Base-by-base conservation (phyloP, 2,797 vertebrate species). In the Urophycis tenuis region DNA sequence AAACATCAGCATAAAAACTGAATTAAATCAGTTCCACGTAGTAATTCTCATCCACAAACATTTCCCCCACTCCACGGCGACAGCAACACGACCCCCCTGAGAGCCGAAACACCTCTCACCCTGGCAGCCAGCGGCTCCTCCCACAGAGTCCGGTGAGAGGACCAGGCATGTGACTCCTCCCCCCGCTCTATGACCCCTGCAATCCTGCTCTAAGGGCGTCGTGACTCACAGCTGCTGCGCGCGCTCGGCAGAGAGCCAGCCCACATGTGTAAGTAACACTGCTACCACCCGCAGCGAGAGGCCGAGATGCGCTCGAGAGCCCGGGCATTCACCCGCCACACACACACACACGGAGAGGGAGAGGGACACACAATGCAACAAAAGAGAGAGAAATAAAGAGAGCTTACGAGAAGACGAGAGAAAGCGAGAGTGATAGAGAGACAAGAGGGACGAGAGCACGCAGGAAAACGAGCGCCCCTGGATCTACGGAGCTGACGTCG, bases 181-280 rank as follows among this genome's bases (percentile, higher is more conserved):
- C n/a, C n/a, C n/a, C n/a, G 73, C 79, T 34, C 78, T 76, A 73
- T 83, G 76, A 82, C 60, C 71, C 75, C 69, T n/a, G 29, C 14
- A 71, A 1, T 30, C n/a, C n/a, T 69, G n/a, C 25, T 49, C 1
- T 49, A 22, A 49, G 45, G 45, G 45, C 45, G 5, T 3, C 4
- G 22, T 49, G 45, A 17, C 17, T 45, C 41, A 45, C 41, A 45
- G 41, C 41, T 45, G 41, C 41, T 45, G 14, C 19, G 15, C 17
- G 17, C 2, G 14, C 17, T n/a, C n/a, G 41, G 41, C 15, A 45
- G 11, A 45, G 22, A 49, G 45, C 45, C 45, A 49, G 10, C 11
- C 25, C 29, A 14, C 5, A 12, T 29, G 60, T 29, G 9, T 29
- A 67, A 67, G n/a, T 29, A 11, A 67, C 29, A 71, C 64, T 71